phyloP scores from a whole-genome alignment of 2,797 vertebrate species.

The Vultur gryphus region DNA sequence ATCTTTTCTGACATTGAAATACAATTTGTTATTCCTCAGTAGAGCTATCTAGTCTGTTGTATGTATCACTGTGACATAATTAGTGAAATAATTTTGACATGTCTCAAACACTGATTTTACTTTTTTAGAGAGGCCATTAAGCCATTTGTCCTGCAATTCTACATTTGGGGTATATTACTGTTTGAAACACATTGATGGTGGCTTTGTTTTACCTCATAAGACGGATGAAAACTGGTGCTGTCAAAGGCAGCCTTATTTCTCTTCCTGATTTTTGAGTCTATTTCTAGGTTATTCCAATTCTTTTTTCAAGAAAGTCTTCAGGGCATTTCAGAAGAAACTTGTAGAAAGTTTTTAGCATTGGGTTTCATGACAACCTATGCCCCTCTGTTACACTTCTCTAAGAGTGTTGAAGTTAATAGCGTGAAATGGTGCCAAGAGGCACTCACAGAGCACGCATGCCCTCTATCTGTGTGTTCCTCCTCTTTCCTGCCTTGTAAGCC shows the following conservation, averaged over 20 bases:
- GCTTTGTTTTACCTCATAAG: background rate
- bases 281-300: background rate
- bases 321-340: background rate
- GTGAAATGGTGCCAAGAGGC: background rate
- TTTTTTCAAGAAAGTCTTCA: background rate
- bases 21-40: background rate
- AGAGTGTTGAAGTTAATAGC: background rate
- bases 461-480: background rate
- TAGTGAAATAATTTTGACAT: background rate
- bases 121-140: background rate
- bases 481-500: background rate
- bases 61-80: background rate
- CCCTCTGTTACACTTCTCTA: background rate
- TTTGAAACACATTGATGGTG: background rate
- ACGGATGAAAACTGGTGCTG: background rate
- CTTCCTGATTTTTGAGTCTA: background rate
- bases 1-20: background rate
- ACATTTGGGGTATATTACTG: background rate
- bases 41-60: background rate
- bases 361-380: background rate
- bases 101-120: background rate
- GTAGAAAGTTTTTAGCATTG: background rate
- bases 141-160: background rate
- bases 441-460: background rate
- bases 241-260: background rate